A percentile compares a stretch with the other conserved stretches of the same genome.
phyloP scores from a whole-genome alignment of 2,888 invertebrate genomes.

The Adineta ricciae region DNA sequence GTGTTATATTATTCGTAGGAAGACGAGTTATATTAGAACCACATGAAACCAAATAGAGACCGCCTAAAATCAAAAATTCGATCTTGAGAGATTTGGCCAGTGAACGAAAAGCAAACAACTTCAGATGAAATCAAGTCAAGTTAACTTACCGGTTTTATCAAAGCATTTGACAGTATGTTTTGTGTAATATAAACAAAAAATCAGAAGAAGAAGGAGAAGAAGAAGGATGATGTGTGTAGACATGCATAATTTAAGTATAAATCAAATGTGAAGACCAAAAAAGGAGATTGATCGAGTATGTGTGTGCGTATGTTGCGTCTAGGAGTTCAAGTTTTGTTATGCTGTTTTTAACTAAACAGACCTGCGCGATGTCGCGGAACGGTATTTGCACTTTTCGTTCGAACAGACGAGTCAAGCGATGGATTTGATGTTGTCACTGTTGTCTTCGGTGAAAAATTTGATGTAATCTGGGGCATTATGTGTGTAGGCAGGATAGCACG shows the following conservation, averaged over 20 bases:
- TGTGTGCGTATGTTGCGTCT: not conserved
- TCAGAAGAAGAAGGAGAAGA: not conserved
- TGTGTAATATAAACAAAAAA: not conserved
- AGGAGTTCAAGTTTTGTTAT: not conserved
- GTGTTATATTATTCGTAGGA: not conserved
- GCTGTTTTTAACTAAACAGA: not conserved
- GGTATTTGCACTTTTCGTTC: constrained; percentile 17
- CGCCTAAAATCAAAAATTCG: not conserved
- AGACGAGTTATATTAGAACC: not conserved
- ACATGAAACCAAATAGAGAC: not conserved
- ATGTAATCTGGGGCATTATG: not conserved
- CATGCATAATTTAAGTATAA: not conserved
- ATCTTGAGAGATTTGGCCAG: not conserved
- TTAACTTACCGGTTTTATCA: not conserved
- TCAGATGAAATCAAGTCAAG: not conserved
- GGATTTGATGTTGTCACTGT: not conserved
- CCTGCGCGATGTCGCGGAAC: not conserved
- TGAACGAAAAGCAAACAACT: not conserved
- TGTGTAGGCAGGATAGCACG: not conserved
- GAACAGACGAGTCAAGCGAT: not conserved
- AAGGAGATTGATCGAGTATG: not conserved
- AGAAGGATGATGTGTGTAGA: not conserved
- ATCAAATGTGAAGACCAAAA: not conserved
- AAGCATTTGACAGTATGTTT: not conserved
- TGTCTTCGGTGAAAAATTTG: not conserved